These are phyloP conservation scores for Poecile montanus DNA, from an alignment of 2,797 vertebrate genomes.

Conservation along the genomic window DNA sequence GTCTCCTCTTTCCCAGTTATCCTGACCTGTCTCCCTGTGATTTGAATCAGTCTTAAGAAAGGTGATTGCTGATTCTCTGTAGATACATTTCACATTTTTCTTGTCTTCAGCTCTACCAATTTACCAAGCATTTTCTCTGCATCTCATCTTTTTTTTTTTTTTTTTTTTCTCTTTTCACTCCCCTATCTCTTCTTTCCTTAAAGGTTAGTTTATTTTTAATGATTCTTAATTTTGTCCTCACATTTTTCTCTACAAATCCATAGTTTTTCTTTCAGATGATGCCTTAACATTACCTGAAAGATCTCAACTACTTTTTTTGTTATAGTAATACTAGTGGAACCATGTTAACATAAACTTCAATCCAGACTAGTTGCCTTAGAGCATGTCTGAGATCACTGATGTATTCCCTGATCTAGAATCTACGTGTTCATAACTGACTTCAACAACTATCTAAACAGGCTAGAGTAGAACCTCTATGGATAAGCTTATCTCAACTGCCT, in stretches of 20 bases:
- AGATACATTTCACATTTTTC: background rate
- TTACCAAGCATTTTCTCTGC: background rate
- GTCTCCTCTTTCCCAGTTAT: background rate
- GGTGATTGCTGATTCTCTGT: background rate
- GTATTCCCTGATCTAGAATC: background rate
- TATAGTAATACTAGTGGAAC: background rate
- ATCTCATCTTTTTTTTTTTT: background rate
- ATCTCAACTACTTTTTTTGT: background rate
- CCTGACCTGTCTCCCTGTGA: background rate
- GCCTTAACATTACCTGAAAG: background rate
- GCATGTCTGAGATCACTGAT: background rate
- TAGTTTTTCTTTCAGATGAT: background rate
- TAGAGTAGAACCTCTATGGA: background rate
- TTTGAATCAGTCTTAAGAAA: background rate
- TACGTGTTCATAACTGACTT: background rate
- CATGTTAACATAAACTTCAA: background rate
- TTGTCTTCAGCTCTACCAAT: background rate
- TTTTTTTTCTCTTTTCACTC: background rate
- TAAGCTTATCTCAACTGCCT: background rate
- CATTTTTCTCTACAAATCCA: background rate
- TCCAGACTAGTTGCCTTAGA: background rate
- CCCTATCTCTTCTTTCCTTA: background rate
- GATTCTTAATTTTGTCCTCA: background rate
- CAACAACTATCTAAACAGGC: background rate
- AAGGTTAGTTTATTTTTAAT: background rate